Percentiles rank a stretch among this genome's conserved stretches.
phyloP scores from a whole-genome alignment of 2,888 invertebrate genomes.

The Drosophila silvestris region DNA sequence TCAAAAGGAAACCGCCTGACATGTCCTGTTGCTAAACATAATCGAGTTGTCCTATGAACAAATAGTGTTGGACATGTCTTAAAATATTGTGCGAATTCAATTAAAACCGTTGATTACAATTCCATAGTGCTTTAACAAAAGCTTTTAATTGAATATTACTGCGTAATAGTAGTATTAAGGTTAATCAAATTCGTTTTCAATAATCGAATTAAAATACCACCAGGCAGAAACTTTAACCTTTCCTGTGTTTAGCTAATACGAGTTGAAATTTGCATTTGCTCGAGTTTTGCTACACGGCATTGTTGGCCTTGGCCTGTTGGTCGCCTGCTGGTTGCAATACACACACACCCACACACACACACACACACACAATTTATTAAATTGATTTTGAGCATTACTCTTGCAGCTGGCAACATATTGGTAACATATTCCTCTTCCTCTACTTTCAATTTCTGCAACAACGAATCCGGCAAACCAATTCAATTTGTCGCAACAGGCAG shows the following conservation, averaged over 20 bases:
- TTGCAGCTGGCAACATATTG: conserved; percentile 15
- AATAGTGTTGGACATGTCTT: not conserved
- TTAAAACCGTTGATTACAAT: not conserved
- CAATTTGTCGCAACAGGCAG: conserved; percentile 57
- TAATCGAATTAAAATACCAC: not conserved
- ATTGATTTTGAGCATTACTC: conserved; percentile 51
- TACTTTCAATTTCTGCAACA: not conserved
- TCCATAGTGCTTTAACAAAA: not conserved
- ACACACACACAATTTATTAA: conserved; percentile 30
- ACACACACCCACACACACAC: conserved; percentile 7
- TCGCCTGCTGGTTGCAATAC: conserved; percentile 19
- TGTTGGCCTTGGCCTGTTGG: conserved; percentile 46
- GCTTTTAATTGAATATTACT: not conserved
- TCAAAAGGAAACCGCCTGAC: conserved; percentile 15
- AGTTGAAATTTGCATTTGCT: conserved; percentile 43
- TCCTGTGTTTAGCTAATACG: not conserved
- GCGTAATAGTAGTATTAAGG: not conserved
- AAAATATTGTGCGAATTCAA: not conserved
- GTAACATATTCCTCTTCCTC: not conserved
- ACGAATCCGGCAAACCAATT: conserved; percentile 54
- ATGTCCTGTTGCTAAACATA: conserved; percentile 6
- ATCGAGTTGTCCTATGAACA: not conserved
- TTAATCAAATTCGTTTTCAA: not conserved
- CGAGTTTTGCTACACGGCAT: conserved; percentile 24
- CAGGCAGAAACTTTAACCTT: conserved; percentile 10